Evolutionary conservation across 2,797 vertebrate genomes (phyloP).

Genomic region (Erpetoichthys calabaricus): DNA sequence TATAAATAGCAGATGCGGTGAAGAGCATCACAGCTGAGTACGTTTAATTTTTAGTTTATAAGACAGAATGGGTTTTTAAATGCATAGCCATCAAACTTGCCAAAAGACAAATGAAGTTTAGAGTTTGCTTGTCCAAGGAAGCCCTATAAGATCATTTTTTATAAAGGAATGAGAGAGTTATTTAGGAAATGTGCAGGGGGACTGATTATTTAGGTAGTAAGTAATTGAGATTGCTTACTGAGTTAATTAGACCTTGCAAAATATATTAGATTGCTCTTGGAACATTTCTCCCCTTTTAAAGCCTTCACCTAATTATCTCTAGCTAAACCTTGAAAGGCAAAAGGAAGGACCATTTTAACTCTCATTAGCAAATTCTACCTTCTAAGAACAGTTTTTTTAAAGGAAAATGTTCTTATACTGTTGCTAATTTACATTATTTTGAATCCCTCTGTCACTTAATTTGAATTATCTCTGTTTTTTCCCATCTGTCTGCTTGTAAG

Average conservation of each 20-base stretch:
- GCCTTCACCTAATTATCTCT: background rate
- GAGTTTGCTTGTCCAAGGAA: conserved; percentile 75
- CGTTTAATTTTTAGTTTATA: conserved; percentile 99
- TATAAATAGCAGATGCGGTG: conserved; percentile 98
- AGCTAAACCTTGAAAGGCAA: conserved; percentile 6
- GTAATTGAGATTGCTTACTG: conserved; percentile 57
- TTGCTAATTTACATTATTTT: too few species aligned
- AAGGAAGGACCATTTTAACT: too few species aligned
- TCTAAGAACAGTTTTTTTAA: too few species aligned
- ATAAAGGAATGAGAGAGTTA: conserved; percentile 58
- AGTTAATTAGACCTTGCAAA: conserved; percentile 57
- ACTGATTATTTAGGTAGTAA: conserved; percentile 51
- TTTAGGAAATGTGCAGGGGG: conserved; percentile 52
- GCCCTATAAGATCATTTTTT: conserved; percentile 72
- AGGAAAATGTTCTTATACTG: too few species aligned
- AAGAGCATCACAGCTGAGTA: conserved; percentile 96
- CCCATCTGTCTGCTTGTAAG: too few species aligned
- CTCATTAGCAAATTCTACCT: too few species aligned
- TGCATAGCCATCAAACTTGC: conserved; percentile 84
- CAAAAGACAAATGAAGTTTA: conserved; percentile 94
- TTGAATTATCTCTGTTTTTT: too few species aligned
- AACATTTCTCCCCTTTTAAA: conserved; percentile 9
- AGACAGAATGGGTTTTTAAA: conserved; percentile 99
- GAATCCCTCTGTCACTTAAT: too few species aligned
- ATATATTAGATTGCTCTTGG: conserved; percentile 50